Percentiles rank a stretch among this genome's conserved stretches.
These are phyloP conservation scores for Lycia hirtaria DNA, from an alignment of 2,888 invertebrate species.

Conservation along the genomic window DNA sequence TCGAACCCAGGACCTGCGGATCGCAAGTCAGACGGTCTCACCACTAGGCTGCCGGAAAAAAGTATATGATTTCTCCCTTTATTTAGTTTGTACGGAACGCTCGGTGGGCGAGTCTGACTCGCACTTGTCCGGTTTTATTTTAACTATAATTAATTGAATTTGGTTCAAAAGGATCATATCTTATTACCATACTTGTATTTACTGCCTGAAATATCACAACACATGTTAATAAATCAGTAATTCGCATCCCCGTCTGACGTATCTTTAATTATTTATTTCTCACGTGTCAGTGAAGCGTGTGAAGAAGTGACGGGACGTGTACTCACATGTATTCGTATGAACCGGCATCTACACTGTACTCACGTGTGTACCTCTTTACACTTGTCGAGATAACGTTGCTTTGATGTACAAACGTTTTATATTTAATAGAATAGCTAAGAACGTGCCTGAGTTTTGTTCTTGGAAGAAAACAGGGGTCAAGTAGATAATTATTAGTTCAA, in stretches of 20 bases:
- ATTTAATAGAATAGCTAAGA: background rate
- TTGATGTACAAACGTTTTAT: constrained; percentile 1
- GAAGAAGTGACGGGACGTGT: background rate
- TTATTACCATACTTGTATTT: too few relatives aligned
- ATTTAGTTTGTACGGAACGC: too few relatives aligned
- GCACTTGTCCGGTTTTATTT: too few relatives aligned
- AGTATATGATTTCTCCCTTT: too few relatives aligned
- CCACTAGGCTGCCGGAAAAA: too few relatives aligned
- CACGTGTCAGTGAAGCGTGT: background rate
- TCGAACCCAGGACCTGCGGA: too few relatives aligned
- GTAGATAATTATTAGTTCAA: background rate
- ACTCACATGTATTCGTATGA: background rate
- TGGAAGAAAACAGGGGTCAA: background rate
- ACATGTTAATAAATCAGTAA: background rate
- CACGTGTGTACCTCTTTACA: background rate
- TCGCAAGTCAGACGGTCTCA: too few relatives aligned
- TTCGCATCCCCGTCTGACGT: background rate
- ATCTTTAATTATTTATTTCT: constrained; percentile 1
- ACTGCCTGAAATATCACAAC: background rate
- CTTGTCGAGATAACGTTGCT: background rate
- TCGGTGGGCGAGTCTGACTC: too few relatives aligned
- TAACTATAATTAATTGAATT: too few relatives aligned
- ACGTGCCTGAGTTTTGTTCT: background rate
- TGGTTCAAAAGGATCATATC: too few relatives aligned
- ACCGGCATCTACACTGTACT: background rate